phyloP scores from a whole-genome alignment of 1,140 invertebrate species.

The Leguminivora glycinivorella region DNA sequence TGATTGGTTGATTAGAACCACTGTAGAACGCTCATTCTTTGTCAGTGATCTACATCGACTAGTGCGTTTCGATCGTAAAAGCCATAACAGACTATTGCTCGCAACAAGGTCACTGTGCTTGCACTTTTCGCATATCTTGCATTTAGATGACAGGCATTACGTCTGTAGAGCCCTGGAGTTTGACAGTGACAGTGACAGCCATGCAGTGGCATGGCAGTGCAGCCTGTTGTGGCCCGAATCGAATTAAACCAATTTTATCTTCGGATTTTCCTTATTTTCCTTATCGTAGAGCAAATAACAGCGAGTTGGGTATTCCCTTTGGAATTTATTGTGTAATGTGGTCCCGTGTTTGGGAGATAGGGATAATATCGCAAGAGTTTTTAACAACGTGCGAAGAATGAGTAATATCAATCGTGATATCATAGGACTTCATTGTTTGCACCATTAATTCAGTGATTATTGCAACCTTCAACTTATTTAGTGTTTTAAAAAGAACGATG shows the following conservation, averaged over 20 bases:
- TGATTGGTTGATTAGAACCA: too few relatives aligned
- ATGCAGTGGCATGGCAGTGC: not conserved
- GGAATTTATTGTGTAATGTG: not conserved
- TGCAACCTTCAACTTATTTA: not conserved
- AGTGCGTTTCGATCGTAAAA: too few relatives aligned
- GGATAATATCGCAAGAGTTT: not conserved
- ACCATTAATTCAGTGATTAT: constrained; percentile 11
- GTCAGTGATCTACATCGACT: too few relatives aligned
- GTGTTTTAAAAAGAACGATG: constrained; percentile 29
- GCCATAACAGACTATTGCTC: too few relatives aligned
- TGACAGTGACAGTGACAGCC: constrained; percentile 7
- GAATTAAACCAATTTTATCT: not conserved
- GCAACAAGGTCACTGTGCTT: too few relatives aligned
- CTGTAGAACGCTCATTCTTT: too few relatives aligned
- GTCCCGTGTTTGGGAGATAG: not conserved
- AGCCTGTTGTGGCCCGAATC: not conserved
- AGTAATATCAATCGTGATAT: constrained; percentile 2
- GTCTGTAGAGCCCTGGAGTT: not conserved
- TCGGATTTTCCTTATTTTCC: not conserved
- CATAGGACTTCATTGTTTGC: constrained; percentile 2
- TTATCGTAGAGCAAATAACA: not conserved
- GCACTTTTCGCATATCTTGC: too few relatives aligned
- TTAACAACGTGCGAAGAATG: not conserved
- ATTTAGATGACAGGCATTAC: too few relatives aligned
- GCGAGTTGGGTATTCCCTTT: not conserved